A percentile compares a stretch with the other conserved stretches of the same genome.
Evolutionary conservation across 2,113 vertebrate species (phyloP).

Genomic region (Eupsittula cactorum): DNA sequence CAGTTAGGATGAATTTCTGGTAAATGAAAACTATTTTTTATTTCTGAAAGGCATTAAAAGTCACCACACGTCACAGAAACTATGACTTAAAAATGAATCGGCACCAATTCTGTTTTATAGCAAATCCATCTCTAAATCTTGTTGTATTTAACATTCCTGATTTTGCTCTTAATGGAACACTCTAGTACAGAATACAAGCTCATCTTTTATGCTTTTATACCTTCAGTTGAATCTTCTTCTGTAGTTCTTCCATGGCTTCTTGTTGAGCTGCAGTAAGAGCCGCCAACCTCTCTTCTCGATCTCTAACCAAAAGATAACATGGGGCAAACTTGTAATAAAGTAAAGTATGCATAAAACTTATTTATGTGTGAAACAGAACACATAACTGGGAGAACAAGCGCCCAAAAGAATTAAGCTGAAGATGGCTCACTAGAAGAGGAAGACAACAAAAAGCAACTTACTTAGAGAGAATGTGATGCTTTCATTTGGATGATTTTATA

Average conservation of each 20-base stretch:
- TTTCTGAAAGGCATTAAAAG: background rate
- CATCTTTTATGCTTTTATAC: constrained; percentile 51
- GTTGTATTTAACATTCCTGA: background rate
- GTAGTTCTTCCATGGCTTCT: constrained; percentile 97
- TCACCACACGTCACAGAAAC: background rate
- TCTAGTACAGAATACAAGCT: background rate
- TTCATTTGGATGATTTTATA: background rate
- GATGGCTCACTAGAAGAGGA: background rate
- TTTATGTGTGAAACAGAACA: background rate
- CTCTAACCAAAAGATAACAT: constrained; percentile 71
- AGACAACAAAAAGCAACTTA: background rate
- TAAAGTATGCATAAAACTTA: background rate
- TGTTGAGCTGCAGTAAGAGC: constrained; percentile 97
- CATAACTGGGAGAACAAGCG: background rate
- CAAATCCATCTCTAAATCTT: background rate
- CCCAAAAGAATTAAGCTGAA: background rate
- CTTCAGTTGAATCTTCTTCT: constrained; percentile 99
- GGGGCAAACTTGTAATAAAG: background rate
- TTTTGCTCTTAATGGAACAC: background rate
- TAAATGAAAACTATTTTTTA: background rate
- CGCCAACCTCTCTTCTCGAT: constrained; percentile 93
- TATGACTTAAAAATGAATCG: background rate
- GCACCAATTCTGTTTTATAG: background rate
- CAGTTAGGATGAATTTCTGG: background rate
- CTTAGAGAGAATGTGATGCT: background rate